Percentiles rank a stretch among this genome's conserved stretches.
phyloP scores from a whole-genome alignment of 2,888 invertebrate species.

The Acronicta psi region DNA sequence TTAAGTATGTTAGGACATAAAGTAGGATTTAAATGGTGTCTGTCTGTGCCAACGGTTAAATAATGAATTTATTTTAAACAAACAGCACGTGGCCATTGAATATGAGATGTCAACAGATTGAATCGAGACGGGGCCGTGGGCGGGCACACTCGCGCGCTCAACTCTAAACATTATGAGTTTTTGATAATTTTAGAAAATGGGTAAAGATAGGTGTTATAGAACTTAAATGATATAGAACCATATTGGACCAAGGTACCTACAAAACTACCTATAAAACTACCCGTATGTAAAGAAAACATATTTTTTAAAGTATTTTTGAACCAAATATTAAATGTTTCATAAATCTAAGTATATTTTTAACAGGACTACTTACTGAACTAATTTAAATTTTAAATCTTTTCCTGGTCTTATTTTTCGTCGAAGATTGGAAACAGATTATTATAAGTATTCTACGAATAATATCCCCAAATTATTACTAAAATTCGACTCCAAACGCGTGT shows the following conservation, averaged over 20 bases:
- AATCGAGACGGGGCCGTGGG: constrained; percentile 66
- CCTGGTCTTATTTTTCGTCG: no score
- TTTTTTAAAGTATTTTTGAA: no score
- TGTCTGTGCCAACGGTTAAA: constrained; percentile 46
- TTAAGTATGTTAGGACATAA: constrained; percentile 43
- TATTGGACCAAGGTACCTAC: no score
- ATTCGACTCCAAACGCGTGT: constrained; percentile 23
- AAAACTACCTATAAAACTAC: no score
- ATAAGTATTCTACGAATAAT: not conserved
- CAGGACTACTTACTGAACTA: no score
- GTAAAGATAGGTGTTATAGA: not conserved
- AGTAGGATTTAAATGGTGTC: constrained; percentile 44
- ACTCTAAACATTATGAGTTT: constrained; percentile 24
- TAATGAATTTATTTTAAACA: constrained; percentile 71
- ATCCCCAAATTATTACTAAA: constrained; percentile 31
- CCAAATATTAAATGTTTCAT: no score
- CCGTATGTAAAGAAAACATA: no score
- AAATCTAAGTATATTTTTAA: no score
- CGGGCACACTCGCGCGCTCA: constrained; percentile 67
- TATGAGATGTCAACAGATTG: constrained; percentile 81
- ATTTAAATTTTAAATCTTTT: no score
- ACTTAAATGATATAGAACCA: not conserved
- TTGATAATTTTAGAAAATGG: not conserved
- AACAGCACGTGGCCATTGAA: constrained; percentile 77
- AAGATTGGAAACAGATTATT: no score